A percentile compares a stretch with the other conserved stretches of the same genome.
Conservation (phyloP, 2,113 vertebrate species). For the Xiphias gladius region DNA sequence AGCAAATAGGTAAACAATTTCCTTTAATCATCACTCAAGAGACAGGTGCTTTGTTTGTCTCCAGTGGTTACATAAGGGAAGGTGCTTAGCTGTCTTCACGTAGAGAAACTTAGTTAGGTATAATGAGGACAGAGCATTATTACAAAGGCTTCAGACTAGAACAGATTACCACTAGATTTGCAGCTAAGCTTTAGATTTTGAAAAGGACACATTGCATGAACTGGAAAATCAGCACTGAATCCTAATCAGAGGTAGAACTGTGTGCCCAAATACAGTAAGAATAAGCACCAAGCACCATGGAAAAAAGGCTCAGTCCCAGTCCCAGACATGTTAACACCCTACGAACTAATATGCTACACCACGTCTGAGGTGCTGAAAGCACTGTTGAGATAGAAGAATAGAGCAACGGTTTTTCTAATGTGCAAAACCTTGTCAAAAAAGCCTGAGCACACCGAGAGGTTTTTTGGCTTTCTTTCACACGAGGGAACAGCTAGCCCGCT, state of each 20-base stretch:
- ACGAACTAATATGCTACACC: too few relatives aligned
- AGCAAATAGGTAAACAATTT: conserved; percentile 38
- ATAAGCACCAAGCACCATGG: neutral
- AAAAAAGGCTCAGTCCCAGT: neutral
- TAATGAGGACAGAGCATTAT: conserved; percentile 49
- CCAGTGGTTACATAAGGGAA: conserved; percentile 25
- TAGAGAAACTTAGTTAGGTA: conserved; percentile 34
- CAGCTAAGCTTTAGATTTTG: neutral
- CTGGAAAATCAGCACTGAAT: conserved; percentile 13
- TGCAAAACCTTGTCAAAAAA: neutral
- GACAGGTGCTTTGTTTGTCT: conserved; percentile 42
- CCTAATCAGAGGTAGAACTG: conserved; percentile 13
- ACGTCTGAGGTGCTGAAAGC: too few relatives aligned
- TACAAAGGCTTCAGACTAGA: conserved; percentile 24
- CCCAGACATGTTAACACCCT: neutral
- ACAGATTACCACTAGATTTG: conserved; percentile 39
- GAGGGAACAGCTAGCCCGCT: too few relatives aligned
- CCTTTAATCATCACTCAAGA: conserved; percentile 39
- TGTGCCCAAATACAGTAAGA: neutral
- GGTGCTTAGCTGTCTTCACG: conserved; percentile 29
- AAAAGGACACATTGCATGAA: conserved; percentile 20
- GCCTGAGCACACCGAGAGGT: too few relatives aligned
- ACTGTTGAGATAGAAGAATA: neutral
- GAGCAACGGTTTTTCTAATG: conserved; percentile 11
- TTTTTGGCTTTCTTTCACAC: neutral